Conservation (phyloP, 2,113 vertebrate species). For the Origma solitaria region DNA sequence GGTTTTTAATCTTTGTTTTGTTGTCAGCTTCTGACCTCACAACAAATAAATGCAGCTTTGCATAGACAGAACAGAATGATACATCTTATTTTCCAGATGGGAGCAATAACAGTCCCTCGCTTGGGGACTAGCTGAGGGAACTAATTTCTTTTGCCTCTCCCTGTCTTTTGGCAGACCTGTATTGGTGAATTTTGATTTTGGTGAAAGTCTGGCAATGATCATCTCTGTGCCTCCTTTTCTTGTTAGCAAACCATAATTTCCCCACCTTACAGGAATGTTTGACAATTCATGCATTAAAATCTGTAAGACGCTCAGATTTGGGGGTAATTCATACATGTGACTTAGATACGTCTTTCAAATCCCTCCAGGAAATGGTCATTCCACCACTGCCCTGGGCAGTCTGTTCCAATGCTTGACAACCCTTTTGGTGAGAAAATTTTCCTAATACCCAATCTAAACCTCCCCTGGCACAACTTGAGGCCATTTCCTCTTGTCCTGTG, state of each 20-base stretch:
- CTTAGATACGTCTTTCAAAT: neutral
- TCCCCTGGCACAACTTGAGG: neutral
- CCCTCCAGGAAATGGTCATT: neutral
- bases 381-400: neutral
- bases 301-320: neutral
- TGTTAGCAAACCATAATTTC: neutral
- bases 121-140: neutral
- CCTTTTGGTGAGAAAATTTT: neutral
- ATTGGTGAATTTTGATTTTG: neutral
- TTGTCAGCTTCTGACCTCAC: neutral
- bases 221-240: neutral
- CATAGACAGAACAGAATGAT: neutral
- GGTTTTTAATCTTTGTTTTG: neutral
- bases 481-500: neutral
- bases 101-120: neutral
- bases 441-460: neutral
- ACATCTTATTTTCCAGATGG: neutral
- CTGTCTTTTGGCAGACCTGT: neutral
- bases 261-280: neutral
- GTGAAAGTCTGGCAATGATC: neutral
- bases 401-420: neutral
- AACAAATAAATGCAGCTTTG: neutral
- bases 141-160: neutral
- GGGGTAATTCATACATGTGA: neutral
- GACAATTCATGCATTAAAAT: neutral